Conservation (phyloP, 2,888 invertebrate genomes). For the Sussaba pulchella region DNA sequence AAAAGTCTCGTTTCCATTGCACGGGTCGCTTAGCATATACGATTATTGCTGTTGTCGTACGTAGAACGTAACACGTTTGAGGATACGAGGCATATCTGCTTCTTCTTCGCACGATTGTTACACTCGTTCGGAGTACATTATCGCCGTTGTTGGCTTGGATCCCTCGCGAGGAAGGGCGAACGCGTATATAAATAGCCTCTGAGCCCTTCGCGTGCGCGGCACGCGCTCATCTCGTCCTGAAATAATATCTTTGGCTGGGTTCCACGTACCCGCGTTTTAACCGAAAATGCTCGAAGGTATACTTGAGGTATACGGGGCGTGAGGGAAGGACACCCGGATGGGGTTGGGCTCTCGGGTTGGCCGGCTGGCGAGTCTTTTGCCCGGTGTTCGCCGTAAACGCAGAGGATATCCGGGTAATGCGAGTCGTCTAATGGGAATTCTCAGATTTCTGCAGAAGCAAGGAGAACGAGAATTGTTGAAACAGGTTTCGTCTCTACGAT, state of each 20-base stretch:
- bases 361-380: slow-evolving; percentile 41
- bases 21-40: slow-evolving; percentile 61
- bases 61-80: slow-evolving; percentile 47
- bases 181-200: slow-evolving; percentile 20
- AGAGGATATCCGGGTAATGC: neutral
- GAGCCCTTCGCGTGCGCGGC: slow-evolving; percentile 22
- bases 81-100: slow-evolving; percentile 26
- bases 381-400: slow-evolving; percentile 1
- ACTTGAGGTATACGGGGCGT: slow-evolving; percentile 9
- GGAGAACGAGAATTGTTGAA: neutral
- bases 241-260: slow-evolving; percentile 73
- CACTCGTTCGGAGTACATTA: slow-evolving; percentile 60
- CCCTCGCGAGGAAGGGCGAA: slow-evolving; percentile 47
- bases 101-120: slow-evolving; percentile 54
- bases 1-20: slow-evolving; percentile 65
- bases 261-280: slow-evolving; percentile 63
- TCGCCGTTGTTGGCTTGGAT: slow-evolving; percentile 65
- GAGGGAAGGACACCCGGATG: neutral
- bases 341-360: slow-evolving; percentile 46
- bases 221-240: slow-evolving; percentile 63
- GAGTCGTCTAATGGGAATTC: neutral
- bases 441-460: neutral
- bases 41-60: slow-evolving; percentile 65
- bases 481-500: neutral
- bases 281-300: slow-evolving; percentile 49